These are phyloP conservation scores for Phaethon lepturus DNA, from an alignment of 2,113 vertebrate genomes.

Conservation along the genomic window DNA sequence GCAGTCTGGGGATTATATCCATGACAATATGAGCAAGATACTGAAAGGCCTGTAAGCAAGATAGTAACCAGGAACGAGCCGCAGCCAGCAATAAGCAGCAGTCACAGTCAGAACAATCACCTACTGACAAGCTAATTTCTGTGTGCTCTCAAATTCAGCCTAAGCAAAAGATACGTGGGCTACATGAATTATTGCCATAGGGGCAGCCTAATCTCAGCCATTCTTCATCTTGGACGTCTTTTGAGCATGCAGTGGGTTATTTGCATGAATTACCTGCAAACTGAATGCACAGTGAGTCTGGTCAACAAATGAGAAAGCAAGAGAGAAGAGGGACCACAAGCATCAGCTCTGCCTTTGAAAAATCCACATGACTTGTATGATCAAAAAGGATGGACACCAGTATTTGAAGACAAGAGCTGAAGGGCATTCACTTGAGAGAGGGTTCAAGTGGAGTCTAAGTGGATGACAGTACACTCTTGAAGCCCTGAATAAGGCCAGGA, in stretches of 20 bases:
- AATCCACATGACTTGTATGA: background rate
- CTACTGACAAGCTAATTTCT: background rate
- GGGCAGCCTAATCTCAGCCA: background rate
- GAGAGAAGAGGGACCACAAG: background rate
- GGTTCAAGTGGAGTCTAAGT: slow-evolving; percentile 11
- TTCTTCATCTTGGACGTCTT: background rate
- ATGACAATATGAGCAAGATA: background rate
- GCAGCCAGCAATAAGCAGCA: background rate
- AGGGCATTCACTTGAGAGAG: background rate
- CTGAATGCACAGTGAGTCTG: background rate
- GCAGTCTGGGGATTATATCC: background rate
- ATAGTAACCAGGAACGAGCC: background rate
- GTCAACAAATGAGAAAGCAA: background rate
- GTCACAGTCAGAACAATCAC: background rate
- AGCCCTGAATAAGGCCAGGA: background rate
- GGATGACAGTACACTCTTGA: background rate
- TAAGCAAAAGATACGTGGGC: background rate
- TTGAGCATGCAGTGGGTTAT: background rate
- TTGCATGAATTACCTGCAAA: background rate
- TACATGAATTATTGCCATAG: background rate
- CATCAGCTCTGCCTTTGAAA: slow-evolving; percentile 22
- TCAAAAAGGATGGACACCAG: background rate
- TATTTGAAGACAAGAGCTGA: slow-evolving; percentile 24
- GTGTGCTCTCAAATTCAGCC: background rate
- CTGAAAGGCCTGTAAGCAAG: background rate